A percentile compares a stretch with the other conserved stretches of the same genome.
Evolutionary conservation across 2,797 vertebrate species (phyloP).

Genomic region (Siniperca obscura): DNA sequence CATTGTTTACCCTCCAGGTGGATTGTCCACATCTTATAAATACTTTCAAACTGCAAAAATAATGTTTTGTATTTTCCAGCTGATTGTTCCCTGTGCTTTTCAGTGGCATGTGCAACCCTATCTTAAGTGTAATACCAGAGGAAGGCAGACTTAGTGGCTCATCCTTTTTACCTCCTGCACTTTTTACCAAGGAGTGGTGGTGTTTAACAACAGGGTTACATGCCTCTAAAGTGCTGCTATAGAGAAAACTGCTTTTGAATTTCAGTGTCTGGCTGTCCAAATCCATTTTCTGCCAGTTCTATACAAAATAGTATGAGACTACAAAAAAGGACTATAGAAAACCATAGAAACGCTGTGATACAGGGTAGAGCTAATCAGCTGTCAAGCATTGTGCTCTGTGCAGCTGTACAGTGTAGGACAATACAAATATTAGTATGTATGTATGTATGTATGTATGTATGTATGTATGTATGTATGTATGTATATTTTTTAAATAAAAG

Average conservation of each 20-base stretch:
- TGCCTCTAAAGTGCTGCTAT: background rate
- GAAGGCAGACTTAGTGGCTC: background rate
- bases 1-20: background rate
- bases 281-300: background rate
- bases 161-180: background rate
- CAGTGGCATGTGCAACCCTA: background rate
- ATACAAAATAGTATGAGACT: background rate
- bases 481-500: background rate
- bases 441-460: background rate
- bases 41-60: background rate
- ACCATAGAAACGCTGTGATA: background rate
- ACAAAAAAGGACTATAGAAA: background rate
- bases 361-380: background rate
- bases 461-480: too few relatives aligned
- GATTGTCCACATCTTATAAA: background rate
- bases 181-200: background rate
- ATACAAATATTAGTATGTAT: background rate
- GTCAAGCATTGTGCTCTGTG: background rate
- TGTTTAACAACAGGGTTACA: slow-evolving; percentile 13
- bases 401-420: background rate
- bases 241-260: slow-evolving; percentile 8
- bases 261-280: background rate
- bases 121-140: background rate
- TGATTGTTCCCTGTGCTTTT: background rate
- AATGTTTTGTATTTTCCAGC: background rate